Percentiles rank a stretch among this genome's conserved stretches.
Evolutionary conservation across 2,888 invertebrate genomes (phyloP).

Genomic region (Eristalis arbustorum): DNA sequence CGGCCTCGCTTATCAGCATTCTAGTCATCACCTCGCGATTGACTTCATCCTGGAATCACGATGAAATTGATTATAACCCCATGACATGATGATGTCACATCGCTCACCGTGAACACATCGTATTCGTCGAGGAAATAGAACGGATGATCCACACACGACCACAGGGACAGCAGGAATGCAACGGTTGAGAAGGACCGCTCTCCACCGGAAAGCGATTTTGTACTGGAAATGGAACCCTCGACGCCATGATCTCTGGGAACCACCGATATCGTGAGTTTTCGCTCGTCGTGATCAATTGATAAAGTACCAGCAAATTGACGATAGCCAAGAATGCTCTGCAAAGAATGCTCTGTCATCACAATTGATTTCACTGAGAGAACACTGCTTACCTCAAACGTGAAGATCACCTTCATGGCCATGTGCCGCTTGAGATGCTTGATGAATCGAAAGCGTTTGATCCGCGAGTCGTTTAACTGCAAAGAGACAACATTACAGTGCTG

Average conservation of each 20-base stretch:
- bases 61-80: not conserved
- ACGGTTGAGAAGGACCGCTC: conserved; percentile 98
- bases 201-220: conserved; percentile 93
- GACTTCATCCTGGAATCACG: conserved; percentile 86
- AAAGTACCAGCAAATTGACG: conserved; percentile 76
- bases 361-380: not conserved
- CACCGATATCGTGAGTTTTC: conserved; percentile 82
- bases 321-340: conserved; percentile 74
- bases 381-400: conserved; percentile 76
- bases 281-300: conserved; percentile 78
- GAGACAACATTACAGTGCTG: conserved; percentile 5
- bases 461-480: conserved; percentile 77
- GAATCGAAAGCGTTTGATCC: conserved; percentile 80
- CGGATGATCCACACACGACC: conserved; percentile 95
- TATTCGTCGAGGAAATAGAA: conserved; percentile 98
- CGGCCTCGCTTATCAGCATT: conserved; percentile 88
- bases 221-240: conserved; percentile 80
- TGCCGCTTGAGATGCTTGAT: conserved; percentile 80
- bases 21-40: conserved; percentile 90
- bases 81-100: not conserved
- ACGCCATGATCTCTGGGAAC: conserved; percentile 81
- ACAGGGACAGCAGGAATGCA: conserved; percentile 94
- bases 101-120: conserved; percentile 94
- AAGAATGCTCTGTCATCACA: not conserved
- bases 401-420: conserved; percentile 81